Evolutionary conservation across 2,113 vertebrate genomes (phyloP).

Genomic region (Pygoscelis adeliae): DNA sequence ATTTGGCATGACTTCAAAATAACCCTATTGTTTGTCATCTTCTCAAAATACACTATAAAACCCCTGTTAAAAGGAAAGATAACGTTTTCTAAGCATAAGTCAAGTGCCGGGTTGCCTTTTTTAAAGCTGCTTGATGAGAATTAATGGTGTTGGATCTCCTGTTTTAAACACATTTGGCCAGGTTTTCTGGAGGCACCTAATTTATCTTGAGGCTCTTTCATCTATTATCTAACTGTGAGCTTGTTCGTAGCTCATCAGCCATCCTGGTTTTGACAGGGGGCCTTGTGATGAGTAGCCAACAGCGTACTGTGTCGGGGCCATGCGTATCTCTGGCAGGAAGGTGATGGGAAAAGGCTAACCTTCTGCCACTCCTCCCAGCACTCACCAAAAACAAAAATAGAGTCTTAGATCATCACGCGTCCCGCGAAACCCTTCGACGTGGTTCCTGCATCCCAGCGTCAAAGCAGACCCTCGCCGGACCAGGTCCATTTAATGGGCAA

Average conservation of each 20-base stretch:
- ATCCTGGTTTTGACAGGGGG: slow-evolving; percentile 74
- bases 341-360: slow-evolving; percentile 78
- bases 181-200: slow-evolving; percentile 79
- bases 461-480: accelerated
- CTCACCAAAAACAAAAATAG: slow-evolving; percentile 60
- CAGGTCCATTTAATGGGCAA: not conserved
- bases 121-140: slow-evolving; percentile 74
- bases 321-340: slow-evolving; percentile 65
- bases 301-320: slow-evolving; percentile 30
- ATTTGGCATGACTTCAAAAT: slow-evolving; percentile 70
- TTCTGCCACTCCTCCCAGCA: slow-evolving; percentile 59
- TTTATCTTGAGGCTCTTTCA: slow-evolving; percentile 80
- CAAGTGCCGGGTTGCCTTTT: slow-evolving; percentile 70
- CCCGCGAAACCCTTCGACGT: not conserved
- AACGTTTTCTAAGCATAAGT: slow-evolving; percentile 69
- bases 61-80: slow-evolving; percentile 72
- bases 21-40: slow-evolving; percentile 63
- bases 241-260: slow-evolving; percentile 77
- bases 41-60: slow-evolving; percentile 66
- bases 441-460: not conserved
- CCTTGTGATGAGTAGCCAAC: slow-evolving; percentile 74
- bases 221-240: slow-evolving; percentile 78
- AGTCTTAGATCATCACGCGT: not conserved
- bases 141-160: slow-evolving; percentile 75
- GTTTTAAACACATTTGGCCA: slow-evolving; percentile 76